A percentile compares a stretch with the other conserved stretches of the same genome.
Conservation (phyloP, 2,888 invertebrate species). For the Plusia festucae region DNA sequence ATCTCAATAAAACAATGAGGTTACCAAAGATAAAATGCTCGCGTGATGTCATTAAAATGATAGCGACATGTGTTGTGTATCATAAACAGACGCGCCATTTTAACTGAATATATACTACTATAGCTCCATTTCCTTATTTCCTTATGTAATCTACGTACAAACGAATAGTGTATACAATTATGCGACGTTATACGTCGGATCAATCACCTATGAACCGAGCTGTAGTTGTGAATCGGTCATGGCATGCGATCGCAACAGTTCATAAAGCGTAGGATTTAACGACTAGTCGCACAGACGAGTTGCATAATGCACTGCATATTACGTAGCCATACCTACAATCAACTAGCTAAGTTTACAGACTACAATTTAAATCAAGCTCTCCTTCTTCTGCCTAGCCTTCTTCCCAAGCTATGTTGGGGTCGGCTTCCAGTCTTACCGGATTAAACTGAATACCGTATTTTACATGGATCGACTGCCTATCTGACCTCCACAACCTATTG, state of each 20-base stretch:
- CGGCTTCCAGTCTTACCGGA: too few relatives aligned
- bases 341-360: constrained; percentile 24
- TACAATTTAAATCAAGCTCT: constrained; percentile 37
- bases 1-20: constrained; percentile 14
- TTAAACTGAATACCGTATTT: too few relatives aligned
- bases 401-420: too few relatives aligned
- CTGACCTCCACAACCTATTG: too few relatives aligned
- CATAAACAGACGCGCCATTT: constrained; percentile 18
- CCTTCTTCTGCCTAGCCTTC: too few relatives aligned
- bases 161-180: constrained; percentile 49
- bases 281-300: constrained; percentile 46
- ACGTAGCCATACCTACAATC: constrained; percentile 14
- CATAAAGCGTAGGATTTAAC: constrained; percentile 66
- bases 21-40: constrained; percentile 7
- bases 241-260: constrained; percentile 66
- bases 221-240: constrained; percentile 72
- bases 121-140: constrained; percentile 25
- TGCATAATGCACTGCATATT: constrained; percentile 54
- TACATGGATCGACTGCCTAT: too few relatives aligned
- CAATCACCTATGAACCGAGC: constrained; percentile 75
- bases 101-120: background rate
- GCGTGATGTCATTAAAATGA: constrained; percentile 13
- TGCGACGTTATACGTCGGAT: constrained; percentile 63
- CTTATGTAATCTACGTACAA: constrained; percentile 33
- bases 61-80: constrained; percentile 13